Percentiles rank a stretch among this genome's conserved stretches.
phyloP scores from a whole-genome alignment of 2,113 vertebrate species.

The Sturnus vulgaris region DNA sequence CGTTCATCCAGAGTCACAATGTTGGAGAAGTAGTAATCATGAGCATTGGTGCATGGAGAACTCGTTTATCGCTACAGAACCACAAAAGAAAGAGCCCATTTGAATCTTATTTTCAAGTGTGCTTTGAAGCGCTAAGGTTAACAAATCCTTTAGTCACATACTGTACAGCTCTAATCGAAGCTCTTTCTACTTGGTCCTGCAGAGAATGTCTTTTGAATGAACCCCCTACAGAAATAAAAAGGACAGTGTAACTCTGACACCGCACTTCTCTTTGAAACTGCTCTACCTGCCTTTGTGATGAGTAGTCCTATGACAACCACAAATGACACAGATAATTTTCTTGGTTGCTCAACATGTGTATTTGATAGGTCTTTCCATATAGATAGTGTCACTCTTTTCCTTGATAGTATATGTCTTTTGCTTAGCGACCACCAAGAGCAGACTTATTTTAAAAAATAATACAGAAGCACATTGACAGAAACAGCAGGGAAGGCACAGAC shows the following conservation, averaged over 20 bases:
- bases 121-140: slow-evolving; percentile 66
- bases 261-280: slow-evolving; percentile 19
- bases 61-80: slow-evolving; percentile 63
- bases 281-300: not conserved
- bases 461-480: not conserved
- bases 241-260: slow-evolving; percentile 2
- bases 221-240: slow-evolving; percentile 50
- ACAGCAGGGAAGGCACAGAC: not conserved
- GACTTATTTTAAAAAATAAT: not conserved
- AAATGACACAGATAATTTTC: not conserved
- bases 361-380: not conserved
- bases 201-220: slow-evolving; percentile 37
- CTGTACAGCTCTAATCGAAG: slow-evolving; percentile 39
- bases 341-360: not conserved
- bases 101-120: slow-evolving; percentile 58
- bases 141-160: slow-evolving; percentile 48
- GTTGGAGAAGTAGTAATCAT: slow-evolving; percentile 45
- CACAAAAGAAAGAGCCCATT: slow-evolving; percentile 59
- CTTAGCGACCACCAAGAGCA: not conserved
- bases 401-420: not conserved
- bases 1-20: slow-evolving; percentile 34
- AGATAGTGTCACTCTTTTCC: not conserved
- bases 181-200: not conserved
- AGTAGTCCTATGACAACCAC: not conserved
- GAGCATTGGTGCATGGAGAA: slow-evolving; percentile 65